A percentile compares a stretch with the other conserved stretches of the same genome.
These are phyloP conservation scores for Melinaea menophilus DNA, from an alignment of 2,888 invertebrate genomes.

Conservation along the genomic window DNA sequence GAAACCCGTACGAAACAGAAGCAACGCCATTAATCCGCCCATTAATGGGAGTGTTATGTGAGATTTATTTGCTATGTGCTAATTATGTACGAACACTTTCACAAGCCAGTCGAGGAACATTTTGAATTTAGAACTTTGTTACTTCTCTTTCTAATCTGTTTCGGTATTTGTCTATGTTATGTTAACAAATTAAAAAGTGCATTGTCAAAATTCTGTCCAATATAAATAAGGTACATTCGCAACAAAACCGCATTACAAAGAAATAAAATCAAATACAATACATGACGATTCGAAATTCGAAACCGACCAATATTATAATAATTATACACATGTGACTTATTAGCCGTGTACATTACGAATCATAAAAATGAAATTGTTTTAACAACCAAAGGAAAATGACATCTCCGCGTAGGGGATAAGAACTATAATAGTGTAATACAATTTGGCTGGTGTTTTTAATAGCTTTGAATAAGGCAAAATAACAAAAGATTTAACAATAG, in stretches of 20 bases:
- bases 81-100: too few relatives aligned
- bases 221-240: slow-evolving; percentile 42
- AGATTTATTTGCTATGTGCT: too few relatives aligned
- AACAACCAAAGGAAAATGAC: slow-evolving; percentile 13
- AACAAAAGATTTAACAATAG: slow-evolving; percentile 75
- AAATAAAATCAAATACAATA: slow-evolving; percentile 30
- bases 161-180: too few relatives aligned
- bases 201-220: too few relatives aligned
- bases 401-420: slow-evolving; percentile 6
- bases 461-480: slow-evolving; percentile 48
- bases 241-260: background rate
- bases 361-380: slow-evolving; percentile 41
- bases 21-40: slow-evolving; percentile 12
- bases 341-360: slow-evolving; percentile 63
- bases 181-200: too few relatives aligned
- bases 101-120: too few relatives aligned
- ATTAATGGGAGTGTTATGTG: slow-evolving; percentile 7
- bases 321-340: slow-evolving; percentile 77
- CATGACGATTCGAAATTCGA: slow-evolving; percentile 69
- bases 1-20: slow-evolving; percentile 13
- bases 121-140: too few relatives aligned
- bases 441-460: slow-evolving; percentile 15
- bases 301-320: slow-evolving; percentile 73
- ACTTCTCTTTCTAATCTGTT: too few relatives aligned
- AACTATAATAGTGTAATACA: slow-evolving; percentile 5